These are phyloP conservation scores for Coelinius sp. DNA, from an alignment of 2,888 invertebrate genomes.

Conservation along the genomic window DNA sequence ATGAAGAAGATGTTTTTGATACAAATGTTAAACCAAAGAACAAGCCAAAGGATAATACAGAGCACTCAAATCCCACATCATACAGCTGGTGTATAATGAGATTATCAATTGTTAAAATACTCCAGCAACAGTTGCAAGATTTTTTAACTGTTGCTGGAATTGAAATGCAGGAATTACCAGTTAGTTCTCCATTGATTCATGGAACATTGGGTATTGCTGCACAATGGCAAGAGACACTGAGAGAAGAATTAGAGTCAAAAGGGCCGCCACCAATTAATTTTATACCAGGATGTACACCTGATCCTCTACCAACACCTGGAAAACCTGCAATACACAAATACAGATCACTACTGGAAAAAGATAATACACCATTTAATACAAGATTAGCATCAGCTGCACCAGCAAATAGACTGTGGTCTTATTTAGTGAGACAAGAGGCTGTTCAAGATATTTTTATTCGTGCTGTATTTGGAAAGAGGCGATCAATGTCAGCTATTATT, in stretches of 20 bases:
- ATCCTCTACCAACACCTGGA: slow-evolving; percentile 73
- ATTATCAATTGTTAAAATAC: slow-evolving; percentile 87
- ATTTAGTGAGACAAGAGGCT: slow-evolving; percentile 90
- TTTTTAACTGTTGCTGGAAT: slow-evolving; percentile 92
- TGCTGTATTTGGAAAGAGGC: slow-evolving; percentile 90
- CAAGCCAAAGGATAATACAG: slow-evolving; percentile 78
- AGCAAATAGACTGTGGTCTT: slow-evolving; percentile 91
- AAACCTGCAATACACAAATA: slow-evolving; percentile 94
- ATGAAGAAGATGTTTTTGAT: slow-evolving; percentile 85
- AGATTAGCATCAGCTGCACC: slow-evolving; percentile 81
- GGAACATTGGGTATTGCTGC: slow-evolving; percentile 87
- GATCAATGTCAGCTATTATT: slow-evolving; percentile 73
- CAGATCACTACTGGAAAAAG: slow-evolving; percentile 89
- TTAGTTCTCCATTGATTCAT: slow-evolving; percentile 94
- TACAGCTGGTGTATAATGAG: slow-evolving; percentile 97
- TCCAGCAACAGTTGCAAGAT: slow-evolving; percentile 86
- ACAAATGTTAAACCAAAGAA: slow-evolving; percentile 70
- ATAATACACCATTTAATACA: slow-evolving; percentile 93
- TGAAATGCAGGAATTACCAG: slow-evolving; percentile 93
- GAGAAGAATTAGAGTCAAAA: slow-evolving; percentile 82
- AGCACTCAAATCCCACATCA: slow-evolving; percentile 94
- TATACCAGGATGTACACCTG: slow-evolving; percentile 92
- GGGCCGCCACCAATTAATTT: slow-evolving; percentile 87
- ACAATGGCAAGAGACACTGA: slow-evolving; percentile 89
- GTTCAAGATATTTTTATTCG: slow-evolving; percentile 96